A percentile compares a stretch with the other conserved stretches of the same genome.
Evolutionary conservation across 1,140 invertebrate species (phyloP).

Genomic region (Stratiolaelaps scimitus): DNA sequence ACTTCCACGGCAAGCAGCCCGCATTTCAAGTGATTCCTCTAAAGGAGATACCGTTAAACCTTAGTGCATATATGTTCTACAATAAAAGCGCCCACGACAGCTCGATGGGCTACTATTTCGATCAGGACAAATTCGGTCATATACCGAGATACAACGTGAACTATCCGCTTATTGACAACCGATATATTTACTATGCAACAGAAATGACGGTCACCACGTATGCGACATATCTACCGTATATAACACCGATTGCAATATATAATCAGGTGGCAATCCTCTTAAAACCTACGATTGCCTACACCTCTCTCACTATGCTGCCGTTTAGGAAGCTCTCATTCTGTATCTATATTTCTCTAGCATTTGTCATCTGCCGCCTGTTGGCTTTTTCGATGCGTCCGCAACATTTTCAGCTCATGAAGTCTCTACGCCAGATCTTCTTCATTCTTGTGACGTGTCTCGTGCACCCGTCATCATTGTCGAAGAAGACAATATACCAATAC

Average conservation of each 20-base stretch:
- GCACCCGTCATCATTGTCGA: neutral
- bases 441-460: slow-evolving; percentile 17
- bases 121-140: neutral
- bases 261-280: neutral
- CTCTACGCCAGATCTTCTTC: neutral
- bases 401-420: too few species aligned
- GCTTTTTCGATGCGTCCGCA: neutral
- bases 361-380: neutral
- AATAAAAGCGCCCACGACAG: neutral
- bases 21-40: neutral
- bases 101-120: slow-evolving; percentile 4
- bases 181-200: neutral
- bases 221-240: neutral
- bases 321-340: slow-evolving; percentile 1
- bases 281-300: neutral
- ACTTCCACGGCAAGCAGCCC: slow-evolving; percentile 2
- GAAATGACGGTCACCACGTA: slow-evolving; percentile 1
- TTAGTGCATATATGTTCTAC: slow-evolving; percentile 19
- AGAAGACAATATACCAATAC: neutral
- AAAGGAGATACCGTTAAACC: neutral
- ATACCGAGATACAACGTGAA: slow-evolving; percentile 12
- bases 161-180: slow-evolving; percentile 5
- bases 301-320: neutral
- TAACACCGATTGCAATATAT: neutral
- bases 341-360: neutral